phyloP scores from a whole-genome alignment of 2,113 vertebrate species.

The Neotoma lepida region DNA sequence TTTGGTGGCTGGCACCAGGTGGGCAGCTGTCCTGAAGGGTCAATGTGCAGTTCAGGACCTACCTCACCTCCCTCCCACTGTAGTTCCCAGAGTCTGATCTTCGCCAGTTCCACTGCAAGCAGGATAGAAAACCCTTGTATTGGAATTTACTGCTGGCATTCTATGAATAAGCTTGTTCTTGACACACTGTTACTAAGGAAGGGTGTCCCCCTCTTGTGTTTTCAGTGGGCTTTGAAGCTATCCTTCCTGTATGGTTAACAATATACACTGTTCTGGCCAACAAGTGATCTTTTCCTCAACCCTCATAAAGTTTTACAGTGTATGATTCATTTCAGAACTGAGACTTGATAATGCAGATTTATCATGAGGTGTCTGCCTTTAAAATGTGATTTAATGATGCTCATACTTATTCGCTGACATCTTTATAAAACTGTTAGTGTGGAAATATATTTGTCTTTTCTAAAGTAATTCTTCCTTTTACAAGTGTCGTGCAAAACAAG shows the following conservation, averaged over 20 bases:
- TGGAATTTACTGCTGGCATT: not conserved
- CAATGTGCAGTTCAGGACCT: fast-evolving
- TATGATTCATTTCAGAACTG: slow-evolving; percentile 75
- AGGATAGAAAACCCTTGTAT: not conserved
- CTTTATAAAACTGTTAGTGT: slow-evolving; percentile 77
- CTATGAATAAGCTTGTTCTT: not conserved
- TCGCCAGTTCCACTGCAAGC: not conserved
- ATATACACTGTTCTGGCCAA: slow-evolving; percentile 59
- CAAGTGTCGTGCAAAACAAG: slow-evolving; percentile 17
- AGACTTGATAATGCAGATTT: slow-evolving; percentile 79
- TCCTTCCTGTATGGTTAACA: slow-evolving; percentile 40
- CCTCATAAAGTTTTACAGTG: slow-evolving; percentile 66
- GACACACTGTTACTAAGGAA: slow-evolving; percentile 48
- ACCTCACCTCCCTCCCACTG: no score
- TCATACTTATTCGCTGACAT: slow-evolving; percentile 71
- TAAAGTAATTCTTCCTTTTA: slow-evolving; percentile 69
- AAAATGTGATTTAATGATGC: slow-evolving; percentile 78
- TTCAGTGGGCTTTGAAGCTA: slow-evolving; percentile 25
- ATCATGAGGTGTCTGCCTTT: slow-evolving; percentile 71
- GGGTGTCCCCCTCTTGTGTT: not conserved
- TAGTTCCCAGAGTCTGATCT: not conserved
- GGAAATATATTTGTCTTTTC: slow-evolving; percentile 71
- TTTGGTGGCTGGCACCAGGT: fast-evolving
- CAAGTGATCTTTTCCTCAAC: slow-evolving; percentile 68
- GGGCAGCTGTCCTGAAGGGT: not conserved